phyloP scores from a whole-genome alignment of 2,797 vertebrate genomes.

The Gadopsis bispinosus region DNA sequence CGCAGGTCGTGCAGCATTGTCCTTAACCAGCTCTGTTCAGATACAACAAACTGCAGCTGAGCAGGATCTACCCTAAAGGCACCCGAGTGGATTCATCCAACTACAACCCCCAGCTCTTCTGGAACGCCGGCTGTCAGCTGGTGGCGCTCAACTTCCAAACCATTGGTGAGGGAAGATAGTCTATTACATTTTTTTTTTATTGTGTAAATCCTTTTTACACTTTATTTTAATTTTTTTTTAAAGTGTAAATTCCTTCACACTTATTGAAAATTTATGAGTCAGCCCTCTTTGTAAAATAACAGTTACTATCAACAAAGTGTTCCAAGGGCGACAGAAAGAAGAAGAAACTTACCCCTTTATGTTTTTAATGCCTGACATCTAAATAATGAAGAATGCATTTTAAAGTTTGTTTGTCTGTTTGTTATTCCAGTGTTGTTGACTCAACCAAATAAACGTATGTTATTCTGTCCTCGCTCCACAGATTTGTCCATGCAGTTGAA shows the following conservation, averaged over 20 bases:
- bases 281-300: not conserved
- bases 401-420: not conserved
- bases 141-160: slow-evolving; percentile 99
- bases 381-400: not conserved
- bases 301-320: no score
- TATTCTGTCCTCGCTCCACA: slow-evolving; percentile 62
- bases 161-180: slow-evolving; percentile 85
- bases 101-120: slow-evolving; percentile 99
- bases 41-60: slow-evolving; percentile 98
- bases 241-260: not conserved
- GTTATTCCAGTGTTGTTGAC: not conserved
- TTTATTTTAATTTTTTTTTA: no score
- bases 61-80: slow-evolving; percentile 98
- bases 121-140: slow-evolving; percentile 98
- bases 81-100: slow-evolving; percentile 98
- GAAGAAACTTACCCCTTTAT: not conserved
- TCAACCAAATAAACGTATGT: not conserved
- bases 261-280: not conserved
- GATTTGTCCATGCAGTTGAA: slow-evolving; percentile 99
- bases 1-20: slow-evolving; percentile 16
- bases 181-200: not conserved
- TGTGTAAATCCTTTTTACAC: no score
- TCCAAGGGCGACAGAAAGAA: not conserved
- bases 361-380: not conserved
- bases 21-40: slow-evolving; percentile 87